These are phyloP conservation scores for Montifringilla adamsi DNA, from an alignment of 2,113 vertebrate genomes.

Conservation along the genomic window DNA sequence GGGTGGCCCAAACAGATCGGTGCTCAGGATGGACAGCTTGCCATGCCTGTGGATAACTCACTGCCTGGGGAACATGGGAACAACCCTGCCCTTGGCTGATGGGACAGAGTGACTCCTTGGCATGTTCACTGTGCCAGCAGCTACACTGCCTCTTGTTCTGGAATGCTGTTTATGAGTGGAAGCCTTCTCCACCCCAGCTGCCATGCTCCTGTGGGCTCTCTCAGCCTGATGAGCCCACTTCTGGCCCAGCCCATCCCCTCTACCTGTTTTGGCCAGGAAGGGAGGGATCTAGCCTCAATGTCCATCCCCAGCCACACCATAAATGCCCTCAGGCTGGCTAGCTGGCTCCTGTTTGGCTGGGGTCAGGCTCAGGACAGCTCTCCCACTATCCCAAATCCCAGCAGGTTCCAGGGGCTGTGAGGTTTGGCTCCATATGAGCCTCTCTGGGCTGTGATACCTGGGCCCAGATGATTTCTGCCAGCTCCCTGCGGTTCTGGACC, in stretches of 20 bases:
- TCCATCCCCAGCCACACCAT: too few species aligned
- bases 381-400: background rate
- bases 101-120: fast-evolving
- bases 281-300: background rate
- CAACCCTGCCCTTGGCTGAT: background rate
- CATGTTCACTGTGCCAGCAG: fast-evolving
- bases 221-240: background rate
- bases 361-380: background rate
- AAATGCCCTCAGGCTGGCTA: background rate
- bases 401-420: background rate
- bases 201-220: fast-evolving
- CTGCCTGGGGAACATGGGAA: background rate
- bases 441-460: slow-evolving; percentile 75
- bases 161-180: background rate
- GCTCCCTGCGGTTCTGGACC: slow-evolving; percentile 85
- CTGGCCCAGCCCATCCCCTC: background rate
- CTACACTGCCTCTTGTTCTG: too few species aligned
- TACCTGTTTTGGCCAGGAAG: background rate
- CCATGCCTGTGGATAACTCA: background rate
- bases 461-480: slow-evolving; percentile 91
- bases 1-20: fast-evolving
- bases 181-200: background rate
- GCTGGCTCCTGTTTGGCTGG: background rate
- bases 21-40: background rate
- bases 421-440: background rate